These are phyloP conservation scores for Austrolebias charrua DNA, from an alignment of 2,797 vertebrate species.

Conservation along the genomic window DNA sequence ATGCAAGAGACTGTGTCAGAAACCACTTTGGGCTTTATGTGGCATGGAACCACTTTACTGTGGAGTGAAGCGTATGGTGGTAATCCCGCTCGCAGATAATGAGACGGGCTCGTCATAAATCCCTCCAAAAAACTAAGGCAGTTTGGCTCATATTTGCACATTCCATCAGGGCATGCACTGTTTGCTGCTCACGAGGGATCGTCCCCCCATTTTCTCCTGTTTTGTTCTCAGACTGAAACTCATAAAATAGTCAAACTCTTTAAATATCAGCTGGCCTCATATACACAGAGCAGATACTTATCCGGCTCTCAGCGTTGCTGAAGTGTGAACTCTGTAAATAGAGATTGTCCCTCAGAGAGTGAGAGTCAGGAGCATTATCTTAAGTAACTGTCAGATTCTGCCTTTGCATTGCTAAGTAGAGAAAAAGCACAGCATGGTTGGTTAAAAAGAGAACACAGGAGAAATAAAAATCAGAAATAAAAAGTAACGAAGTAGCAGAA, in stretches of 20 bases:
- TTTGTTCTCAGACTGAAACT: constrained; percentile 38
- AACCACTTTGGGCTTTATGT: constrained; percentile 66
- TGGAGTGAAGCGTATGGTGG: constrained; percentile 44
- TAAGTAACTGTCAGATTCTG: constrained; percentile 66
- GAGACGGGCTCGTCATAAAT: constrained; percentile 65
- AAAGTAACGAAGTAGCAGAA: constrained; percentile 26
- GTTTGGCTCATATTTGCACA: constrained; percentile 64
- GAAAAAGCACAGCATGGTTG: constrained; percentile 45
- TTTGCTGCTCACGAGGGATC: constrained; percentile 57
- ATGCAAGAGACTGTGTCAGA: constrained; percentile 39
- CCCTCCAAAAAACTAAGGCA: constrained; percentile 63
- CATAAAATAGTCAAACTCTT: constrained; percentile 53
- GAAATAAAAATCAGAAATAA: constrained; percentile 25
- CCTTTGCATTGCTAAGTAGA: constrained; percentile 60
- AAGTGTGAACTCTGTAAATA: constrained; percentile 69
- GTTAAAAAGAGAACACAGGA: constrained; percentile 54
- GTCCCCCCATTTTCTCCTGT: constrained; percentile 27
- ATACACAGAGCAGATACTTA: constrained; percentile 34
- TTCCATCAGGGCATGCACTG: constrained; percentile 51
- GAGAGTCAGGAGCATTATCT: constrained; percentile 59
- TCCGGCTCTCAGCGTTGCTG: constrained; percentile 39
- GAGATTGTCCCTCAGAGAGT: constrained; percentile 57
- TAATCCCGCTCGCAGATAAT: constrained; percentile 72
- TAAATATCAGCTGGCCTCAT: constrained; percentile 47
- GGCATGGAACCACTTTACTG: constrained; percentile 64